Evolutionary conservation across 2,113 vertebrate genomes (phyloP).

Genomic region (Rhodinocichla rosea): DNA sequence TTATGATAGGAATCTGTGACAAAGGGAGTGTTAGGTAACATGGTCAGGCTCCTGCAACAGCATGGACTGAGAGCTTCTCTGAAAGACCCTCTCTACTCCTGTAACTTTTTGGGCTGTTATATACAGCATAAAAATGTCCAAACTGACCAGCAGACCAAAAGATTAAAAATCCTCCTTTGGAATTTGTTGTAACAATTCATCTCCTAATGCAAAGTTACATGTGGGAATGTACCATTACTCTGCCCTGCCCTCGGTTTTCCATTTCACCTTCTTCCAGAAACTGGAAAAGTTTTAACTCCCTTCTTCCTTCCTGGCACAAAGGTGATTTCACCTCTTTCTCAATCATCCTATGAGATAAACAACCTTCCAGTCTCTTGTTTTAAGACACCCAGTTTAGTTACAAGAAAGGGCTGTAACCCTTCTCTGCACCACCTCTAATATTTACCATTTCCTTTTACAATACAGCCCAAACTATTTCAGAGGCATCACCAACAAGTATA

Average conservation of each 20-base stretch:
- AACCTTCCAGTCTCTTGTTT: background rate
- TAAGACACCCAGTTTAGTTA: background rate
- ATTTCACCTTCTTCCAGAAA: background rate
- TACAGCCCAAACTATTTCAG: background rate
- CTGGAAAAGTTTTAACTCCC: background rate
- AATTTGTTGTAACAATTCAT: background rate
- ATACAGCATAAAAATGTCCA: background rate
- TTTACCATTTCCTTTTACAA: background rate
- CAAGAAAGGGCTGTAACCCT: background rate
- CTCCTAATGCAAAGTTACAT: background rate
- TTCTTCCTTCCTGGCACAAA: background rate
- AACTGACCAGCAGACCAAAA: background rate
- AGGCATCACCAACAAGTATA: background rate
- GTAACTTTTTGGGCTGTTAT: background rate
- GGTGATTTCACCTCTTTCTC: background rate
- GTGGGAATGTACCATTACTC: background rate
- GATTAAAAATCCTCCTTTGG: background rate
- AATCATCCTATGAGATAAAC: background rate
- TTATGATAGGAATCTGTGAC: background rate
- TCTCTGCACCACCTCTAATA: background rate
- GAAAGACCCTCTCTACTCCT: background rate
- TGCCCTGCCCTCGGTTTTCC: background rate
- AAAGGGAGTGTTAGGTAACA: background rate
- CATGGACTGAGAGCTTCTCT: background rate
- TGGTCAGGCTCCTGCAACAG: background rate